Conservation (phyloP, 2,113 vertebrate species). For the Phoxinus phoxinus region DNA sequence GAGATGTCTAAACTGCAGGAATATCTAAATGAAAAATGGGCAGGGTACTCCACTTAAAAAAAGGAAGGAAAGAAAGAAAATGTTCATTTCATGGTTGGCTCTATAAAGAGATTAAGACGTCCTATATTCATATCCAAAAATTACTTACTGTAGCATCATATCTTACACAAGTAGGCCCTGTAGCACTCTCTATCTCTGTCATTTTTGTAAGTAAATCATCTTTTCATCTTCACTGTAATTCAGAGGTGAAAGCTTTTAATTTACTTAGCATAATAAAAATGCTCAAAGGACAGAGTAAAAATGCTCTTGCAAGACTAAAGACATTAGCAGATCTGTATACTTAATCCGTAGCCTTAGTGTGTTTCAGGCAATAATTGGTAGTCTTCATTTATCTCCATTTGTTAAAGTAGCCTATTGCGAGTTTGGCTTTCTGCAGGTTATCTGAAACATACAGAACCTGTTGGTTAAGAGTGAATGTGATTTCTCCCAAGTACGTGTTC, state of each 20-base stretch:
- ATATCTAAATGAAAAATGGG: conserved; percentile 32
- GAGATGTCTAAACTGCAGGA: neutral
- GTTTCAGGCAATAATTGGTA: conserved; percentile 16
- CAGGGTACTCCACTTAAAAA: neutral
- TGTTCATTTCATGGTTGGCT: conserved; percentile 10
- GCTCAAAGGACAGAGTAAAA: conserved; percentile 5
- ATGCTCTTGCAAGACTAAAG: conserved; percentile 19
- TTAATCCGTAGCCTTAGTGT: conserved; percentile 11
- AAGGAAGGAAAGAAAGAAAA: neutral
- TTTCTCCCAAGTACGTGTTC: too few relatives aligned
- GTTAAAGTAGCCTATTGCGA: neutral
- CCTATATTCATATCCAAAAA: conserved; percentile 25
- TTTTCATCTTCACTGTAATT: conserved; percentile 27
- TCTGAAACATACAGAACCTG: neutral
- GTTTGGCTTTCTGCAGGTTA: neutral
- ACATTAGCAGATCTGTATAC: conserved; percentile 33
- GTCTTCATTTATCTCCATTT: conserved; percentile 17
- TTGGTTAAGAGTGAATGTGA: neutral
- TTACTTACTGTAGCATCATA: neutral
- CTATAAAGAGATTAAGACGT: conserved; percentile 22
- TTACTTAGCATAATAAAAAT: conserved; percentile 35
- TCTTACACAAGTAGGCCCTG: conserved; percentile 4
- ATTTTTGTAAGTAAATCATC: conserved; percentile 34
- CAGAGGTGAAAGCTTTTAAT: conserved; percentile 20
- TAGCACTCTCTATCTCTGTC: conserved; percentile 1